Evolutionary conservation across 2,113 vertebrate genomes (phyloP).

Genomic region (Centropus unirufus): DNA sequence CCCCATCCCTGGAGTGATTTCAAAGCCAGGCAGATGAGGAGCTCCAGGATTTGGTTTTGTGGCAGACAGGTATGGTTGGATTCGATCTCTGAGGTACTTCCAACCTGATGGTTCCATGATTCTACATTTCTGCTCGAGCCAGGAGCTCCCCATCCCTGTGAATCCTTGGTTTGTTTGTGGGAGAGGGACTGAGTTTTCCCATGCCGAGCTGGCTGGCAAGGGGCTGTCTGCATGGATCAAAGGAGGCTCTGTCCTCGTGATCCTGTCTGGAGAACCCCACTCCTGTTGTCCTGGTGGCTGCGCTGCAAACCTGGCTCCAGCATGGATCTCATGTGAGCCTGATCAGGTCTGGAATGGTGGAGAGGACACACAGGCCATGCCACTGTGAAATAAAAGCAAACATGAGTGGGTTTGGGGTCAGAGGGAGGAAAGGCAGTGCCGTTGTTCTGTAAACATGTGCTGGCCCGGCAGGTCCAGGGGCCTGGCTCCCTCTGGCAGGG

Average conservation of each 20-base stretch:
- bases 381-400: conserved; percentile 20
- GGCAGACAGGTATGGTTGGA: no score
- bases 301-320: not conserved
- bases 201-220: not conserved
- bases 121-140: no score
- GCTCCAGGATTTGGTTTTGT: no score
- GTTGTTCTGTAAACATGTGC: conserved; percentile 14
- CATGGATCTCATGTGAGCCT: not conserved
- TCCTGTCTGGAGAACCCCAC: not conserved
- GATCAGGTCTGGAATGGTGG: not conserved
- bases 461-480: conserved; percentile 23
- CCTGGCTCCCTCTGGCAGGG: not conserved
- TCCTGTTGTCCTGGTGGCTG: not conserved
- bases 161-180: not conserved
- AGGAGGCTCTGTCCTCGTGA: not conserved
- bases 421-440: not conserved
- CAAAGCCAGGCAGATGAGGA: no score
- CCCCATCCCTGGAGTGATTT: no score
- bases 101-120: no score
- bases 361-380: not conserved
- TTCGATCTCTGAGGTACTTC: no score
- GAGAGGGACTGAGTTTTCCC: not conserved
- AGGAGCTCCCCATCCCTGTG: not conserved
- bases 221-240: not conserved
- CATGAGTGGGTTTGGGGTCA: not conserved